Conservation (phyloP, 1,140 invertebrate genomes). For the Mya arenaria region DNA sequence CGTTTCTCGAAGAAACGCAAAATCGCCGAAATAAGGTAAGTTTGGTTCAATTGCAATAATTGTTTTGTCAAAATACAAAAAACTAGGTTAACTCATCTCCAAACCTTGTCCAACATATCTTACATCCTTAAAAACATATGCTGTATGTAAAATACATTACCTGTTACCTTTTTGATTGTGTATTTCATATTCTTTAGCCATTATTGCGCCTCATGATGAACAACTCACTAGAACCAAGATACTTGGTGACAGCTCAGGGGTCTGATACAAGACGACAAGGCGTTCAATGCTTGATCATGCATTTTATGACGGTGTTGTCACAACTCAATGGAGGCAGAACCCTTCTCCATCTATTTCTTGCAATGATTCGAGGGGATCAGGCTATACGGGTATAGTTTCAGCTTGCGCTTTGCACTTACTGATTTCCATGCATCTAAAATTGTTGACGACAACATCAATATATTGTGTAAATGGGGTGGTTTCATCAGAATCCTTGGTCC, state of each 20-base stretch:
- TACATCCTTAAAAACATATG: too few relatives aligned
- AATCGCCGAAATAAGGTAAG: too few relatives aligned
- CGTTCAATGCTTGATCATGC: slow-evolving; percentile 58
- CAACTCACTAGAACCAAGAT: background rate
- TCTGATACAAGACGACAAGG: slow-evolving; percentile 55
- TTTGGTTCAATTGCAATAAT: too few relatives aligned
- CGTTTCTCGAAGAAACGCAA: too few relatives aligned
- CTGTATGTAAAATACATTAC: too few relatives aligned
- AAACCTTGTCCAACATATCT: too few relatives aligned
- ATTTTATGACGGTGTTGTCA: slow-evolving; percentile 50
- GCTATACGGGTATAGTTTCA: slow-evolving; percentile 37
- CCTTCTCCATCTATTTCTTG: slow-evolving; percentile 52
- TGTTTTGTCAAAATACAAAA: too few relatives aligned
- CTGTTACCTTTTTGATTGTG: background rate
- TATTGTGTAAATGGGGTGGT: too few relatives aligned
- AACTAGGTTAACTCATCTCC: too few relatives aligned
- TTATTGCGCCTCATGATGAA: background rate
- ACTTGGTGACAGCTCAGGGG: background rate
- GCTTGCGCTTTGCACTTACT: too few relatives aligned
- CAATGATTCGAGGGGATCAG: slow-evolving; percentile 44
- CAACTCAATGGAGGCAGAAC: slow-evolving; percentile 42
- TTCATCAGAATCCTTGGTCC: background rate
- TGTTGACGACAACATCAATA: background rate
- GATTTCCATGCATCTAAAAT: background rate
- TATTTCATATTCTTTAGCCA: slow-evolving; percentile 8